phyloP scores from a whole-genome alignment of 2,888 invertebrate genomes.

The Fragum sueziense region DNA sequence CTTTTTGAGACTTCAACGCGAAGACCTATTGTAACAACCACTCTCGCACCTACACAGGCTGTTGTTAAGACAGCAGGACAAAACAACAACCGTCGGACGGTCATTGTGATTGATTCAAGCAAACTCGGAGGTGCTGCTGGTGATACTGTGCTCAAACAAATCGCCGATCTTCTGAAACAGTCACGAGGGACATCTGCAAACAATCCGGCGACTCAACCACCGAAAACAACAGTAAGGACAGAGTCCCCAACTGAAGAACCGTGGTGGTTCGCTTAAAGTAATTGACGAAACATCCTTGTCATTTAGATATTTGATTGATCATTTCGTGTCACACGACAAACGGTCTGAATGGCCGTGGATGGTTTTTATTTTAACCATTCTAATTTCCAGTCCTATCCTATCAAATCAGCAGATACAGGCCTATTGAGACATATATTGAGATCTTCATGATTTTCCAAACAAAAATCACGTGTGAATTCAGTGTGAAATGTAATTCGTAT shows the following conservation, averaged over 20 bases:
- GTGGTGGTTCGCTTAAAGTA: constrained; percentile 1
- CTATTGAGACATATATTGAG: too few species aligned
- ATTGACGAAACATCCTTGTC: too few species aligned
- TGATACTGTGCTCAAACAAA: background rate
- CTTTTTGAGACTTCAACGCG: background rate
- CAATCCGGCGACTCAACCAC: background rate
- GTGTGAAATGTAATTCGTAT: too few species aligned
- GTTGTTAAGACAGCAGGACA: background rate
- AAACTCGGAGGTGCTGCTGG: background rate
- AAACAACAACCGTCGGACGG: background rate
- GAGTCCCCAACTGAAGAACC: constrained; percentile 3
- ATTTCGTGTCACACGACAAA: too few species aligned
- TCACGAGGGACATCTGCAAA: background rate
- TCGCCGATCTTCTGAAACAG: background rate
- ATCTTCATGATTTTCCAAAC: too few species aligned
- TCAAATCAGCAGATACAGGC: too few species aligned
- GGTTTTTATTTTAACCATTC: too few species aligned
- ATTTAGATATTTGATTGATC: too few species aligned
- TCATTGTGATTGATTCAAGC: background rate
- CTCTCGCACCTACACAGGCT: background rate
- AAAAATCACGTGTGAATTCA: too few species aligned
- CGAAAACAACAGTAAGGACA: background rate
- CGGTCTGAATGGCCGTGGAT: background rate
- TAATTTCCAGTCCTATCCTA: too few species aligned
- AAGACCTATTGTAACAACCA: background rate